Conservation (phyloP, 1,140 invertebrate species). For the Wasmannia auropunctata region DNA sequence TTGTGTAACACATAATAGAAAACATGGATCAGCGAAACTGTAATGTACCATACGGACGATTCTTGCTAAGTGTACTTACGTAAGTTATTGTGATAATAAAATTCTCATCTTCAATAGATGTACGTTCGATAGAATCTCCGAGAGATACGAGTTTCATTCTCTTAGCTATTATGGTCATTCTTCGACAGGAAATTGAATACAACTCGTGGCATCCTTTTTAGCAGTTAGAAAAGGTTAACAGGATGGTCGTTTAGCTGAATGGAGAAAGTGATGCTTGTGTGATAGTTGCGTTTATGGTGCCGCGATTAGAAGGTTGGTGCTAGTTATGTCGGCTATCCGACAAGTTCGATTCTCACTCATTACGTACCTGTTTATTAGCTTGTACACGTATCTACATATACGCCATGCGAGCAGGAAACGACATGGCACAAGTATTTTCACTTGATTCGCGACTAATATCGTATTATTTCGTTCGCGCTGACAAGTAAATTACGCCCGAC, state of each 20-base stretch:
- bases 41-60: background rate
- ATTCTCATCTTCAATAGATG: slow-evolving; percentile 8
- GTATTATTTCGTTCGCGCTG: slow-evolving; percentile 44
- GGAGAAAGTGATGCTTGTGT: slow-evolving; percentile 65
- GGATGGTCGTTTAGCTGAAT: background rate
- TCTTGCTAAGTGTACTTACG: background rate
- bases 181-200: background rate
- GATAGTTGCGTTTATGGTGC: slow-evolving; percentile 43
- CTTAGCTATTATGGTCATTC: slow-evolving; percentile 2
- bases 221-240: slow-evolving; percentile 35
- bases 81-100: slow-evolving; percentile 9
- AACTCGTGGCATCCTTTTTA: slow-evolving; percentile 18
- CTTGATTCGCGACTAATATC: slow-evolving; percentile 24
- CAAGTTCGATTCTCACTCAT: slow-evolving; percentile 50
- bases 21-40: background rate
- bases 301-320: slow-evolving; percentile 26
- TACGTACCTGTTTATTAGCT: slow-evolving; percentile 38
- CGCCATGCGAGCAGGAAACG: slow-evolving; percentile 15
- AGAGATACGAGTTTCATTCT: background rate
- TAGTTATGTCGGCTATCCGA: background rate
- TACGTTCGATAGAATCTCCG: background rate
- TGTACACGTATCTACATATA: background rate
- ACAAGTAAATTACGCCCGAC: slow-evolving; percentile 24
- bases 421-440: slow-evolving; percentile 12
- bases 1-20: background rate